These are phyloP conservation scores for Rhabdophis nuchalis DNA, from an alignment of 2,797 vertebrate species.

Conservation along the genomic window DNA sequence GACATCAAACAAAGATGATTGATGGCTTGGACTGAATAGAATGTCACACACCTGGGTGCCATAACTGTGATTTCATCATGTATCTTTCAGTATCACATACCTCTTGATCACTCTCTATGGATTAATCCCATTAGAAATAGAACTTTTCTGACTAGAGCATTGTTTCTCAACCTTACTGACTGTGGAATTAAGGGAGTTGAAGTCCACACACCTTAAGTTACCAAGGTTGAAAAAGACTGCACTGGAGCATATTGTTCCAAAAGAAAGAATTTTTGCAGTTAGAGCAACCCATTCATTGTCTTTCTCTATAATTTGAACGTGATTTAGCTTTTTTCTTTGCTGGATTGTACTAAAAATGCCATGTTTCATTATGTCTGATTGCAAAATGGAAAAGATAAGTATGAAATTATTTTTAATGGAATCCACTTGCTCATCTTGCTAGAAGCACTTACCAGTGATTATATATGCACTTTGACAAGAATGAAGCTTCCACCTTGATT, in stretches of 20 bases:
- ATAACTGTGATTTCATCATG: background rate
- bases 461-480: constrained; percentile 44
- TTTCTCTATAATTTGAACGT: constrained; percentile 22
- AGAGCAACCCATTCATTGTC: background rate
- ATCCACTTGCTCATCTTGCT: constrained; percentile 20
- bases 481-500: constrained; percentile 47
- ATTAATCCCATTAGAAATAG: background rate
- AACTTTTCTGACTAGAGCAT: background rate
- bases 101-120: background rate
- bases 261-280: constrained; percentile 16
- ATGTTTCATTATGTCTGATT: constrained; percentile 50
- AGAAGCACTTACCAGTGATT: constrained; percentile 40
- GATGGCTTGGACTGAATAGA: background rate
- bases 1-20: background rate
- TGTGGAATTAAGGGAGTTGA: background rate
- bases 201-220: background rate
- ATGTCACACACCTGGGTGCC: background rate
- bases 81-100: background rate
- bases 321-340: constrained; percentile 33
- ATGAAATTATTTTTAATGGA: constrained; percentile 49
- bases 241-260: background rate
- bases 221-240: background rate
- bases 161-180: background rate
- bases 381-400: constrained; percentile 42
- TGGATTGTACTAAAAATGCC: constrained; percentile 13